A percentile compares a stretch with the other conserved stretches of the same genome.
Evolutionary conservation across 2,113 vertebrate species (phyloP).

Genomic region (Uria aalge): DNA sequence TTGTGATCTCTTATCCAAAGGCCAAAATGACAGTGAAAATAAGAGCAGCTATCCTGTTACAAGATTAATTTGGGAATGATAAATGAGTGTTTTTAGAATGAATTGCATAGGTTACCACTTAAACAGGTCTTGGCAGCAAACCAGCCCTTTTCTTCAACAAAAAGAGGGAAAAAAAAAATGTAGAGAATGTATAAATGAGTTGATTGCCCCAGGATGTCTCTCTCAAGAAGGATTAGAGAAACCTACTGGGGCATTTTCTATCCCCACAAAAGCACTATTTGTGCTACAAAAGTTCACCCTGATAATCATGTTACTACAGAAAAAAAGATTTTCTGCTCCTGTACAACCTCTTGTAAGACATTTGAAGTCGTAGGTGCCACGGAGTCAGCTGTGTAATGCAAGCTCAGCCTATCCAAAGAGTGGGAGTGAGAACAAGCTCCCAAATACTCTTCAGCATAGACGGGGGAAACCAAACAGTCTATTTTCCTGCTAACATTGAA

Average conservation of each 20-base stretch:
- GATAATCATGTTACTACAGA: slow-evolving; percentile 40
- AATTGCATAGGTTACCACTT: slow-evolving; percentile 62
- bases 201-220: slow-evolving; percentile 66
- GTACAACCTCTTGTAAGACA: slow-evolving; percentile 7
- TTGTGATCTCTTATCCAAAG: slow-evolving; percentile 54
- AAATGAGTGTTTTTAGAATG: slow-evolving; percentile 68
- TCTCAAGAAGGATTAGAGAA: slow-evolving; percentile 70
- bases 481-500: background rate
- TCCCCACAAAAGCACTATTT: slow-evolving; percentile 56
- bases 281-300: slow-evolving; percentile 4
- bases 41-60: slow-evolving; percentile 39
- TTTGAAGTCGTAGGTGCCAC: background rate
- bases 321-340: slow-evolving; percentile 10
- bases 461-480: background rate
- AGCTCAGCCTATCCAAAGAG: background rate
- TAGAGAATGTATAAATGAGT: slow-evolving; percentile 66
- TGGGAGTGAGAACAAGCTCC: background rate
- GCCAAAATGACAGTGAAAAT: slow-evolving; percentile 52
- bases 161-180: background rate
- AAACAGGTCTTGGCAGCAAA: slow-evolving; percentile 68
- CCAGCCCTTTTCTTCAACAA: slow-evolving; percentile 18
- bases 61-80: slow-evolving; percentile 71
- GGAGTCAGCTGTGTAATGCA: background rate
- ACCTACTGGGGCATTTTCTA: slow-evolving; percentile 52
- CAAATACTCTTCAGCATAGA: background rate